Evolutionary conservation across 2,113 vertebrate species (phyloP).

Genomic region (Macrotus californicus): DNA sequence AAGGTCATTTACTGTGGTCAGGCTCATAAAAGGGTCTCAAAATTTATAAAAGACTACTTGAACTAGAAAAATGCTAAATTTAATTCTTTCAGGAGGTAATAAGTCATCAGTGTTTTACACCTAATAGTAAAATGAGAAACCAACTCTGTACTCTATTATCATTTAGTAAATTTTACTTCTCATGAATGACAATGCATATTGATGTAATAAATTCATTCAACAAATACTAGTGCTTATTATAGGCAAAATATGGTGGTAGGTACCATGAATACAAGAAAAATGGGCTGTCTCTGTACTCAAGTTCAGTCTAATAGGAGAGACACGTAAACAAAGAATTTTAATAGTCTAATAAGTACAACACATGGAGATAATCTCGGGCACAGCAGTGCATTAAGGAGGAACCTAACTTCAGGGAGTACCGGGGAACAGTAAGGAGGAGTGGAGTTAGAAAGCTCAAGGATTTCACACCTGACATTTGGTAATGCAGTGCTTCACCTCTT

Average conservation of each 20-base stretch:
- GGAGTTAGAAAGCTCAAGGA: not conserved
- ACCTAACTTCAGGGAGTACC: not conserved
- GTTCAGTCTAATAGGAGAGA: not conserved
- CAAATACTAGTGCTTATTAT: not conserved
- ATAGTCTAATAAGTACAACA: not conserved
- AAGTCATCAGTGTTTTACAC: not conserved
- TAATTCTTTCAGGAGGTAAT: not conserved
- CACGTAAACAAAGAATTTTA: not conserved
- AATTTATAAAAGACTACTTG: not conserved
- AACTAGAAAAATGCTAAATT: constrained; percentile 22
- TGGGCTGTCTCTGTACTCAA: not conserved
- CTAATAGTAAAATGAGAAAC: not conserved
- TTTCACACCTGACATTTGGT: not conserved
- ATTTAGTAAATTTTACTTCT: not conserved
- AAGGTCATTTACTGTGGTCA: not conserved
- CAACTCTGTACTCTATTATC: not conserved
- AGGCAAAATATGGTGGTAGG: not conserved
- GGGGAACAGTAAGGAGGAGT: accelerated
- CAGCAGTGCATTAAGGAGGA: not conserved
- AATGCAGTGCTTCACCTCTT: not conserved
- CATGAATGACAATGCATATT: not conserved
- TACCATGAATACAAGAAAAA: not conserved
- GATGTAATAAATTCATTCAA: not conserved
- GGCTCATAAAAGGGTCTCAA: not conserved
- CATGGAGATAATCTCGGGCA: not conserved